Evolutionary conservation across 2,888 invertebrate genomes (phyloP).

Genomic region (Andrena minutula): DNA sequence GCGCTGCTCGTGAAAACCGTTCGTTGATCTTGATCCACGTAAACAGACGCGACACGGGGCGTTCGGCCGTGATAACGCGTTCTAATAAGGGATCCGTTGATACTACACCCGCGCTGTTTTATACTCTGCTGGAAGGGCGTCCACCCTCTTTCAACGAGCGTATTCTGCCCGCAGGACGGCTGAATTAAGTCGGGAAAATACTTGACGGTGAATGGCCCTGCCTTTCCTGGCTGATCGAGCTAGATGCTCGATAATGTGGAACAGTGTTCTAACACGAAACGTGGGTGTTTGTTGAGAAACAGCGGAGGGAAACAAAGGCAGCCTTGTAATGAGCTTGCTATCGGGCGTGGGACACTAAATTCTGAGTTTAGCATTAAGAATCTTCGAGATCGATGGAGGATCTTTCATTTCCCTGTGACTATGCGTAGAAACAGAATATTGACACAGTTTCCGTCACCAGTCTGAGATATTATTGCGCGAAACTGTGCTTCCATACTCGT

Average conservation of each 20-base stretch:
- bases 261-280: constrained; percentile 33
- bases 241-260: constrained; percentile 22
- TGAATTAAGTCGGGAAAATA: constrained; percentile 36
- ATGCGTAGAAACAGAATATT: too few species aligned
- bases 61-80: constrained; percentile 22
- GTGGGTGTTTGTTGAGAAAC: constrained; percentile 11
- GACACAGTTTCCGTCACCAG: neutral
- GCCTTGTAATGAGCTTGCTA: neutral
- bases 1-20: constrained; percentile 16
- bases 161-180: constrained; percentile 1
- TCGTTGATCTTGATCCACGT: constrained; percentile 33
- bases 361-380: neutral
- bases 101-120: constrained; percentile 20
- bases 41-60: constrained; percentile 27
- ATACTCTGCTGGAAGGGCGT: neutral
- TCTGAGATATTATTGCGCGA: neutral
- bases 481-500: neutral
- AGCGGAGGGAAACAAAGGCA: neutral
- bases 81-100: constrained; percentile 26
- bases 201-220: neutral
- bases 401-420: neutral
- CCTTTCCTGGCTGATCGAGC: constrained; percentile 4
- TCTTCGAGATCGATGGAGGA: neutral
- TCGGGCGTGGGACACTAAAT: constrained; percentile 1
- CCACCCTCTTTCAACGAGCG: constrained; percentile 5